Evolutionary conservation across 2,797 vertebrate species (phyloP), one percentile per base, ranked within the genome.

Genomic region (Lophius americanus): DNA sequence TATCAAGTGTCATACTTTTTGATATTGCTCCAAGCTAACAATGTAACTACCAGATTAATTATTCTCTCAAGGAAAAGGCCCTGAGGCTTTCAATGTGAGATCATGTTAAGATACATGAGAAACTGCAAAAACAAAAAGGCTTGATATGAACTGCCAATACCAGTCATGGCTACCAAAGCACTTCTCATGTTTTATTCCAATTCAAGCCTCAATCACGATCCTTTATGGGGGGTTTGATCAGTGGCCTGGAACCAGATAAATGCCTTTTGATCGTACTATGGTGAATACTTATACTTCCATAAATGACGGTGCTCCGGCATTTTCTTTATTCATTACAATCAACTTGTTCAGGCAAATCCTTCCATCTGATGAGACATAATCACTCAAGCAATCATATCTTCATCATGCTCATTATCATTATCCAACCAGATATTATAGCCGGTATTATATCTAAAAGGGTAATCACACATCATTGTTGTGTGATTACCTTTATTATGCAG

Each of bases 331-430:
- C 58, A 58, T 46, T 10, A 41, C 44, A 12, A 7, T 47, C 57
- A 57, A 71, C 14, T 60, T 68, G 47, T 56, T 71, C 53, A 13
- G 50, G 13, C 66, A 55, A 39, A 55, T 71, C 50, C 73, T 81
- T 76, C 54, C 46, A 50, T 55, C 32, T 52, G 69, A 14, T 56
- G 64, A 80, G 51, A 64, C 75, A 60, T 64, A 75, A 84, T 84
- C 62, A 61, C 35, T 41, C 51, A 5, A 32, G 39, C 67, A 77
- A 76, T 83, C 66, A 67, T 35, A 60, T 58, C 70, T 47, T 63
- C 58, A 59, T 67, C 35, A 8, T 50, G 47, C 77, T 68, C 4
- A 0, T 78, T 67, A 55, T 82, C 59, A 71, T 78, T 76, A 60
- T 74, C 44, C 69, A 70, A 53, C 55, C 23, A 72, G 48, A 7